phyloP scores from a whole-genome alignment of 2,797 vertebrate species.

The Lacerta viridis region DNA sequence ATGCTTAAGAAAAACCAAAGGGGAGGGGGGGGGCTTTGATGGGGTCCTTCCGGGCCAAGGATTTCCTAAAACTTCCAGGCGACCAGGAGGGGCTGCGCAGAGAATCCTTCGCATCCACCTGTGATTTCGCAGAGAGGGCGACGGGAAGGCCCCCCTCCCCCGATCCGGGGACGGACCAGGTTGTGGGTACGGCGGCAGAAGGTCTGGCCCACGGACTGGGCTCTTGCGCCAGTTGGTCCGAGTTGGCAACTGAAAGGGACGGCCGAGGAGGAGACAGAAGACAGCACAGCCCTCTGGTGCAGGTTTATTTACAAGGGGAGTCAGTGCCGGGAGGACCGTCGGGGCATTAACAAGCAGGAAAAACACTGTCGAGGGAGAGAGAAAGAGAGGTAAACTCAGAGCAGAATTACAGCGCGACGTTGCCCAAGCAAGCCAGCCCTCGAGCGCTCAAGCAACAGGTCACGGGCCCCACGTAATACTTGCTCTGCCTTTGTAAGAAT shows the following conservation, averaged over 20 bases:
- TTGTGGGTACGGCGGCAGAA: constrained; percentile 23
- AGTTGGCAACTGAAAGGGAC: constrained; percentile 61
- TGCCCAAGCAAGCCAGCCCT: background rate
- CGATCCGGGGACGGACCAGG: background rate
- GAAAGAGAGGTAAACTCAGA: constrained; percentile 20
- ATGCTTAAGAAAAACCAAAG: constrained; percentile 6
- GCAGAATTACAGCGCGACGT: background rate
- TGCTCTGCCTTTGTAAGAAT: too few relatives aligned
- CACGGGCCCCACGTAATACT: background rate
- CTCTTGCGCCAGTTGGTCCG: constrained; percentile 72
- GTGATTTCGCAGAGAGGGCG: constrained; percentile 39
- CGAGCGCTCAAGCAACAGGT: background rate
- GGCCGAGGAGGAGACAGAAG: constrained; percentile 74
- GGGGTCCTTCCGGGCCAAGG: background rate
- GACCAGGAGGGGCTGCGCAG: constrained; percentile 14
- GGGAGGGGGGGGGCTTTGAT: background rate
- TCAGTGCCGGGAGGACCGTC: constrained; percentile 68
- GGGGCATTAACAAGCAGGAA: constrained; percentile 85
- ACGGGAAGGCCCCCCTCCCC: constrained; percentile 32
- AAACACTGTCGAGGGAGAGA: constrained; percentile 76
- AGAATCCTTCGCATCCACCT: constrained; percentile 21
- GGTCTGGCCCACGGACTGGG: constrained; percentile 50
- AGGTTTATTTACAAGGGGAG: constrained; percentile 82
- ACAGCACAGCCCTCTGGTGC: constrained; percentile 84
- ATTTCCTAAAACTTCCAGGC: constrained; percentile 39